These are phyloP conservation scores for Smutsia gigantea DNA, from an alignment of 2,797 vertebrate species.

Conservation along the genomic window DNA sequence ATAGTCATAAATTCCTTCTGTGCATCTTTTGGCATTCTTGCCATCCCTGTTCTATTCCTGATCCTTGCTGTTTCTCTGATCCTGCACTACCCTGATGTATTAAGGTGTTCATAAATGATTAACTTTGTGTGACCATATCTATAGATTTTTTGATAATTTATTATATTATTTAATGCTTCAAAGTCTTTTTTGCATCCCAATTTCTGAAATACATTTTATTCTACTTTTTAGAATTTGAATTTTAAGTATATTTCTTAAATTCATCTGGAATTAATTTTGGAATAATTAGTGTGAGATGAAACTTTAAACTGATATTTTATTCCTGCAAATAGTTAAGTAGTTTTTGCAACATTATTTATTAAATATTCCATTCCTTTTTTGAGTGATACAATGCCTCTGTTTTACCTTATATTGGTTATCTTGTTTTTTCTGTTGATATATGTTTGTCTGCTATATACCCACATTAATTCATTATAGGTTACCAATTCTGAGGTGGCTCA, in stretches of 20 bases:
- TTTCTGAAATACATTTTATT: not conserved
- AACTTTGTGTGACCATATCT: not conserved
- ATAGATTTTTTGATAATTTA: not conserved
- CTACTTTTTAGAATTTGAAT: not conserved
- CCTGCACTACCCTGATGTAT: too few species aligned
- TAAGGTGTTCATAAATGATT: not conserved
- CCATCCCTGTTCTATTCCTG: not conserved
- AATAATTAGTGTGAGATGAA: not conserved
- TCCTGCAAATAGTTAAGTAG: not conserved
- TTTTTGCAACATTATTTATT: not conserved
- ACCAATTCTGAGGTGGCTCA: not conserved
- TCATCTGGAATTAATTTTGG: not conserved
- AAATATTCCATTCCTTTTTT: conserved; percentile 1
- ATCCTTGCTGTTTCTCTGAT: not conserved
- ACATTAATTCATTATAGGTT: not conserved
- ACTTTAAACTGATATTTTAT: not conserved
- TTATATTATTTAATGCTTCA: not conserved
- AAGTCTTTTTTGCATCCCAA: not conserved
- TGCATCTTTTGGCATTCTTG: not conserved
- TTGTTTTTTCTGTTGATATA: not conserved
- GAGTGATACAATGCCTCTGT: not conserved
- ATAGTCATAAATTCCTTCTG: not conserved
- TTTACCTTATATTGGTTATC: not conserved
- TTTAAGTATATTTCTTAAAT: conserved; percentile 29
- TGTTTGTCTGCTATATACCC: not conserved